Conservation (phyloP, 2,797 vertebrate genomes). For the Remorina albescens region DNA sequence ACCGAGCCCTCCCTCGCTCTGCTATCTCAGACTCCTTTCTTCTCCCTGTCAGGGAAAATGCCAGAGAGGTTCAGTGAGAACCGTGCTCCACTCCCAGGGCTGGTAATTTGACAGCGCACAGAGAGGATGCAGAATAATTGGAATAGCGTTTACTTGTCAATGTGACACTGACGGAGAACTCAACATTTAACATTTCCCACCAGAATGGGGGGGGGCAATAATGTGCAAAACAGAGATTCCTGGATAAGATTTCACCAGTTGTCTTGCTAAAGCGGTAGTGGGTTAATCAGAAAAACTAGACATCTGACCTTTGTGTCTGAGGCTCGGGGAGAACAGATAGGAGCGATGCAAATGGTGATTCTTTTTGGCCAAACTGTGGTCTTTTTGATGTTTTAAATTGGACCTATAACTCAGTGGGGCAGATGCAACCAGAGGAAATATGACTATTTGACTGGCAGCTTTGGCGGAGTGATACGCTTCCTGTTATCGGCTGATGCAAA, state of each 20-base stretch:
- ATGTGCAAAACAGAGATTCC: conserved; percentile 44
- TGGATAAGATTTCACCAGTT: conserved; percentile 67
- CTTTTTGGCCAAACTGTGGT: conserved; percentile 34
- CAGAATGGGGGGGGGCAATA: conserved; percentile 20
- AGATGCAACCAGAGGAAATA: conserved; percentile 42
- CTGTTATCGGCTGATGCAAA: conserved; percentile 26
- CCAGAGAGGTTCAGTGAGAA: conserved; percentile 71
- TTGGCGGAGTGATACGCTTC: conserved; percentile 16
- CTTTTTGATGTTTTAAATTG: conserved; percentile 53
- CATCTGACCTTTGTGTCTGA: conserved; percentile 69
- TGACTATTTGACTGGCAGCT: conserved; percentile 35
- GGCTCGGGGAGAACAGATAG: conserved; percentile 47
- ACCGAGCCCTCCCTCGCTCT: conserved; percentile 62
- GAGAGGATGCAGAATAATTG: conserved; percentile 78
- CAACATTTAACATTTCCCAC: conserved; percentile 65
- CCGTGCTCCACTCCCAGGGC: conserved; percentile 64
- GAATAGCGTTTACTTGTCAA: conserved; percentile 80
- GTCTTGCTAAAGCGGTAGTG: conserved; percentile 46
- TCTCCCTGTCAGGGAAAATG: conserved; percentile 76
- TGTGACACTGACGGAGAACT: conserved; percentile 73
- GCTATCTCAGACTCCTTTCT: conserved; percentile 72
- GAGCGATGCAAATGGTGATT: conserved; percentile 52
- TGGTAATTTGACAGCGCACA: conserved; percentile 81
- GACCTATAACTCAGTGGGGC: conserved; percentile 37
- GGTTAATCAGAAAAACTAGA: conserved; percentile 79